phyloP scores from a whole-genome alignment of 2,797 vertebrate genomes.

The Gobionotothen gibberifrons region DNA sequence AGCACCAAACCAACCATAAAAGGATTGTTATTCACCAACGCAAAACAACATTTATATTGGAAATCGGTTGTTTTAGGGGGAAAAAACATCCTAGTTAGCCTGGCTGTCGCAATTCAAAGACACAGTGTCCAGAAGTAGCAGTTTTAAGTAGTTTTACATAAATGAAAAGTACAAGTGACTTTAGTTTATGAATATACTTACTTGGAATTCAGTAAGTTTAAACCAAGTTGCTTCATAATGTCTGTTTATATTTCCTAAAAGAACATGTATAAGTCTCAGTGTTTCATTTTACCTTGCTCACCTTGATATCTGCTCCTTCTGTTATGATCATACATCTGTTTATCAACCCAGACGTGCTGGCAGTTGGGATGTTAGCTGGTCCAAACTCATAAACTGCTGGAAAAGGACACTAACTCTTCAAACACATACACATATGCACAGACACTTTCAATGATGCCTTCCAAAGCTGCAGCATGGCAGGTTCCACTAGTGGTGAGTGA shows the following conservation, averaged over 20 bases:
- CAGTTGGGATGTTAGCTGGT: slow-evolving; percentile 42
- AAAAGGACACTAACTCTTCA: slow-evolving; percentile 37
- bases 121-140: background rate
- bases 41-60: too few relatives aligned
- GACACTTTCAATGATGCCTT: slow-evolving; percentile 19
- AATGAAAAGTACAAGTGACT: slow-evolving; percentile 12
- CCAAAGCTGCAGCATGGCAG: slow-evolving; percentile 54
- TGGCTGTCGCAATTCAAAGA: too few relatives aligned
- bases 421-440: background rate
- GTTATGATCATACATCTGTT: slow-evolving; percentile 69
- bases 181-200: too few relatives aligned
- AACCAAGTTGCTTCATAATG: slow-evolving; percentile 20
- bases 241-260: slow-evolving; percentile 41
- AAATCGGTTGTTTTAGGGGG: background rate
- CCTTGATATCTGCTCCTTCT: slow-evolving; percentile 62
- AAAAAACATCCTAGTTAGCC: background rate
- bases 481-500: slow-evolving; percentile 69
- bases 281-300: slow-evolving; percentile 43
- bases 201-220: slow-evolving; percentile 23
- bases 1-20: too few relatives aligned
- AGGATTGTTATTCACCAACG: too few relatives aligned
- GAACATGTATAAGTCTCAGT: slow-evolving; percentile 37
- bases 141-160: slow-evolving; percentile 4
- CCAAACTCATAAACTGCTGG: slow-evolving; percentile 71
- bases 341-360: slow-evolving; percentile 69